Evolutionary conservation across 2,113 vertebrate species (phyloP), one percentile per base, ranked within the genome.

Genomic region (Otolemur garnettii): DNA sequence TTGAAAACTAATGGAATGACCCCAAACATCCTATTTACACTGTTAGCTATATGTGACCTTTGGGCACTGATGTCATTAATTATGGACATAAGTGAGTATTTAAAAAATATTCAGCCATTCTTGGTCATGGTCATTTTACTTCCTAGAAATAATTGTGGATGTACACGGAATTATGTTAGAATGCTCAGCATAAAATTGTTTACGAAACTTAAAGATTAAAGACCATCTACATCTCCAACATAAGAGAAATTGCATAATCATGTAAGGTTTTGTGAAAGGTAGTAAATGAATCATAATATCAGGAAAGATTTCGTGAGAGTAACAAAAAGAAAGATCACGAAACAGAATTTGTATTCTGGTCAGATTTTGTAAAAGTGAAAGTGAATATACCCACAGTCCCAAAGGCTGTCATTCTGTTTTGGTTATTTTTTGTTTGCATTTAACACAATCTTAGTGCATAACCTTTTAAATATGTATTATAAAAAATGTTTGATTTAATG

Each of bases 351-450:
- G 14, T 7, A 1, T 75, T 22, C 1, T 82, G 45, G 15, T 66
- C 35, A 4, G 33, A 35, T 81, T 87, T 87, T 79, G 7, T 66
- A 82, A 87, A 90, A 78, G n/a, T 66, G 15, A 83, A 93, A 93
- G 80, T 45, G 24, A 89, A 66, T 35, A 83, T 66, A 9, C 11
- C 12, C 30, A 30, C 71, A 28, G 45, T 59, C n/a, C 33, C 66
- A 55, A 17, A 62, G 19, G 33, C 6, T 38, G 21, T 19, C 35
- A 45, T 18, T 79, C 22, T 57, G 26, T 77, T 81, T 42, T 64
- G 24, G 71, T 69, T n/a, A 28, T 30, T 79, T 83, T 68, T 50
- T n/a, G 62, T 75, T 33, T 85, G 5, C 4, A 66, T 60, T 79
- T 82, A 64, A 35, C 38, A 28, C 7, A 78, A 22, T 75, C 19